These are phyloP conservation scores for Heliconius erato DNA, from an alignment of 2,888 invertebrate species.

Conservation along the genomic window DNA sequence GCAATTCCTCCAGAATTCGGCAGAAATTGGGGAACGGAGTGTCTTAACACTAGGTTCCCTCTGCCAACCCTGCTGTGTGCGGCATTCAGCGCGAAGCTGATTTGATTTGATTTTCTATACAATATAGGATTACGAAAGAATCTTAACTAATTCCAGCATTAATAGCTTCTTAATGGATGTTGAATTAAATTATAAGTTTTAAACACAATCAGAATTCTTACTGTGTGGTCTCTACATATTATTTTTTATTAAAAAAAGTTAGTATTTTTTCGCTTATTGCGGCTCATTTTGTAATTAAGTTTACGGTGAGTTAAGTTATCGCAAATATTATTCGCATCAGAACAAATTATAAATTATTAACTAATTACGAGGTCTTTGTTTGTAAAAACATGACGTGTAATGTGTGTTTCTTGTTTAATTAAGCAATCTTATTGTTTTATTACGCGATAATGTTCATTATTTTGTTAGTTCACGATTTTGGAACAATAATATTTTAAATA, in stretches of 20 bases:
- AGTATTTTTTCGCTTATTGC: constrained; percentile 27
- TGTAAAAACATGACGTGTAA: constrained; percentile 35
- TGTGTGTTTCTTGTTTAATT: constrained; percentile 37
- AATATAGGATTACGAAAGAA: constrained; percentile 27
- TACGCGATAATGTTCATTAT: constrained; percentile 20
- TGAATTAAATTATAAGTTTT: constrained; percentile 52
- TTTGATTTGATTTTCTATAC: no score
- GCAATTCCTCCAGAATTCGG: no score
- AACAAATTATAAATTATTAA: constrained; percentile 48
- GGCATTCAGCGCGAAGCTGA: no score
- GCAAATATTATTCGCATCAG: constrained; percentile 47
- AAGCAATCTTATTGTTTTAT: constrained; percentile 32
- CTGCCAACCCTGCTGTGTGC: no score
- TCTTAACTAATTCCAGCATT: constrained; percentile 38
- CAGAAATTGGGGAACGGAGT: no score
- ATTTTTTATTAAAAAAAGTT: constrained; percentile 47
- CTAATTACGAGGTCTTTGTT: constrained; percentile 44
- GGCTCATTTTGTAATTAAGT: constrained; percentile 39
- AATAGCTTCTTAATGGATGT: constrained; percentile 48
- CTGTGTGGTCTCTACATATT: constrained; percentile 58
- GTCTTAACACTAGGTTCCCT: no score
- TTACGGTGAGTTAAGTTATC: constrained; percentile 56
- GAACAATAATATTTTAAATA: background rate
- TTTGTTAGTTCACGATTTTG: constrained; percentile 16
- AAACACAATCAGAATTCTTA: constrained; percentile 41